Evolutionary conservation across 1,140 invertebrate genomes (phyloP), one percentile per base, ranked within the genome.

Genomic region (Arctopsyche grandis): DNA sequence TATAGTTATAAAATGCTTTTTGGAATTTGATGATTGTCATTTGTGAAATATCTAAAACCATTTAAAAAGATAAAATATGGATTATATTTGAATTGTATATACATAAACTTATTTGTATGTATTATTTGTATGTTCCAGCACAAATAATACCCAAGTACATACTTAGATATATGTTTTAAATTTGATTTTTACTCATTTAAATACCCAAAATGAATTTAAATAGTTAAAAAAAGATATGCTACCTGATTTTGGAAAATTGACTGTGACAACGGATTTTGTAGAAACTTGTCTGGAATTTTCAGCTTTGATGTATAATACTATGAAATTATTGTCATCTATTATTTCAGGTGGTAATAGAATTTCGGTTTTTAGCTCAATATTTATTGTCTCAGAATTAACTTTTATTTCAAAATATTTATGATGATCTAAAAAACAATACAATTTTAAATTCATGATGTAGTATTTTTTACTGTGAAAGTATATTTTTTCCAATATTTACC

Each of bases 1-100:
- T 63, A 70, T 75, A 75, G 5, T 69, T 29, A 46, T 80, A 80
- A 69, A 78, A 74, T 52, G 71, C 43, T 3, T 22, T 1, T 63
- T 63, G 7, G 43, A 76, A 76, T 76, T 26, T 76, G 1, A 76
- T 26, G n/a, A 71, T 38, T 21, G 19, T 52, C 12, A 12, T 52
- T 16, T 52, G 48, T 52, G 16, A 52, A 52, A 3, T 52, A 5
- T 52, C 10, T 52, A 12, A 14, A 52, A 52, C 29, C 29, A 38
- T 38, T 38, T 4, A 38, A 4, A 38, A 4, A 38, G 29, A 38
- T 7, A 38, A 4, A 38, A 38, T 38, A 7, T 7, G 1, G 7
- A 38, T 38, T 38, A 38, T 4, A 38, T n/a, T n/a, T n/a, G n/a
- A n/a, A n/a, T n/a, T n/a, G n/a, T n/a, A n/a, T n/a, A n/a, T n/a